Conservation (phyloP, 2,113 vertebrate species). For the Hemibagrus wyckioides region DNA sequence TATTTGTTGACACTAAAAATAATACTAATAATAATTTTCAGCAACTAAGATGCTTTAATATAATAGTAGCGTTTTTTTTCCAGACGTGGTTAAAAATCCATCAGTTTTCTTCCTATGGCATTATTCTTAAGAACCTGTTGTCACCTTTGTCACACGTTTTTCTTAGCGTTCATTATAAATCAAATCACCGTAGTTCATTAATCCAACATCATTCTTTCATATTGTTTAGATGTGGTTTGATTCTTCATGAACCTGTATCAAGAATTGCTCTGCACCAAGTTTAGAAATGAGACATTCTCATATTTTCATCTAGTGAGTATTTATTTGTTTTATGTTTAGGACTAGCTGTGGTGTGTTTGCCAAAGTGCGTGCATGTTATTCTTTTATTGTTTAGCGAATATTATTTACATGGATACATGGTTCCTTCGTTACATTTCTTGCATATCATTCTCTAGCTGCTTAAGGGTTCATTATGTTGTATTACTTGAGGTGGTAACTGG, state of each 20-base stretch:
- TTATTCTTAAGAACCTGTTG: background rate
- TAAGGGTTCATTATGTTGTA: conserved; percentile 18
- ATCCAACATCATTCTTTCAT: background rate
- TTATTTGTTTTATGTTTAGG: conserved; percentile 12
- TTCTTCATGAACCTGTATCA: background rate
- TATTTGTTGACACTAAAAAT: background rate
- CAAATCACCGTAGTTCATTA: background rate
- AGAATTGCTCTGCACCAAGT: conserved; percentile 15
- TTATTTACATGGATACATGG: conserved; percentile 35
- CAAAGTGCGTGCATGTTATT: background rate
- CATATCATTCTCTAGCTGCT: conserved; percentile 6
- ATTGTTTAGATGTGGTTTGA: background rate
- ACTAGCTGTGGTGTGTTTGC: conserved; percentile 2
- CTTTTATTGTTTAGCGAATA: background rate
- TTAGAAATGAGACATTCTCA: background rate
- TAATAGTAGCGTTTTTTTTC: background rate
- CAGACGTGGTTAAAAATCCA: background rate
- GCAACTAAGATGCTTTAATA: background rate
- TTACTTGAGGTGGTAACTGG: conserved; percentile 4
- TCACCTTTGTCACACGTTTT: background rate
- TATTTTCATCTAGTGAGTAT: conserved; percentile 7
- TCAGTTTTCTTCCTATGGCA: background rate
- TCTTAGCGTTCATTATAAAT: background rate
- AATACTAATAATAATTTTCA: background rate
- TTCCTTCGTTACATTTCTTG: conserved; percentile 6